phyloP scores from a whole-genome alignment of 2,888 invertebrate genomes.

The Drosophila nr. perissopoda region DNA sequence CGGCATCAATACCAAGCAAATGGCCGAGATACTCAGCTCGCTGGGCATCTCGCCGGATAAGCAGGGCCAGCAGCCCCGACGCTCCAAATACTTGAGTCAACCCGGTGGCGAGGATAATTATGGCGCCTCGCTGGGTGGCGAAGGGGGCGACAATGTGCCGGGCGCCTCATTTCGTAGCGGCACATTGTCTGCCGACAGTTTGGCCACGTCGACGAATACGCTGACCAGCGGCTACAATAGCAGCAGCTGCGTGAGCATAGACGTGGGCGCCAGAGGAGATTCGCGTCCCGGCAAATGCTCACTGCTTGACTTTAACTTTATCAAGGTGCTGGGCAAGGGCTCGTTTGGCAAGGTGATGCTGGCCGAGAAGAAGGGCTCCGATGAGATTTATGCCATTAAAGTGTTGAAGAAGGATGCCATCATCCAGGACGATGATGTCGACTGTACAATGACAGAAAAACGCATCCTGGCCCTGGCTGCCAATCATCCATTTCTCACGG shows the following conservation, averaged over 20 bases:
- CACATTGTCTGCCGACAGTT: conserved; percentile 72
- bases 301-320: conserved; percentile 96
- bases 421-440: conserved; percentile 99
- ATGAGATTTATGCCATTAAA: conserved; percentile 95
- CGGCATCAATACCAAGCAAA: conserved; percentile 98
- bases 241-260: conserved; percentile 79
- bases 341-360: conserved; percentile 99
- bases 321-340: conserved; percentile 99
- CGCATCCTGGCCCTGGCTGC: conserved; percentile 98
- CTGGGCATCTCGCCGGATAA: conserved; percentile 97
- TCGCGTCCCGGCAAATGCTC: conserved; percentile 87
- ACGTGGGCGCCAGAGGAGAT: conserved; percentile 67
- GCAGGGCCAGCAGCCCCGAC: conserved; percentile 88
- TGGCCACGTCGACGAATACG: conserved; percentile 67
- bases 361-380: conserved; percentile 96
- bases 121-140: conserved; percentile 84
- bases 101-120: conserved; percentile 85
- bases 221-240: conserved; percentile 76
- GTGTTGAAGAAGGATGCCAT: conserved; percentile 99
- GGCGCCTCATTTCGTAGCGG: conserved; percentile 79
- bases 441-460: conserved; percentile 99
- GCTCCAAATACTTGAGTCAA: conserved; percentile 86
- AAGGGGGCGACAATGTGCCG: conserved; percentile 65
- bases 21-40: conserved; percentile 96
- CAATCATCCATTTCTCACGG: conserved; percentile 98